These are phyloP conservation scores for Ceratotherium simum DNA, from an alignment of 2,113 vertebrate species.

Conservation along the genomic window DNA sequence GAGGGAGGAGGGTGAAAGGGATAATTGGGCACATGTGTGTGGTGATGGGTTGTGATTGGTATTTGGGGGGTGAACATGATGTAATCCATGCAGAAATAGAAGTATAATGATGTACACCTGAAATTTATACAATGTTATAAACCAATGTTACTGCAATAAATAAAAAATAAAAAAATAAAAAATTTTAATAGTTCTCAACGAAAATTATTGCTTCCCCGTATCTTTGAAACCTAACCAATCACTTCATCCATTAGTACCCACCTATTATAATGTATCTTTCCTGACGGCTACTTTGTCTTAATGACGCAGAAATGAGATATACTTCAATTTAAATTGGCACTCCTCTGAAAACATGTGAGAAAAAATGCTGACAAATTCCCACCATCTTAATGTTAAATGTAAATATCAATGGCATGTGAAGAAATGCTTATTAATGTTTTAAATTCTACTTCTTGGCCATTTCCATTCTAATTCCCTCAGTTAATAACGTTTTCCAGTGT, in stretches of 20 bases:
- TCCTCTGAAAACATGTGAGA: neutral
- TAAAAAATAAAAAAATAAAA: too few species aligned
- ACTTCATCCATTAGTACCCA: neutral
- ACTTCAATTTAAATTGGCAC: neutral
- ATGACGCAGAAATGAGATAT: neutral
- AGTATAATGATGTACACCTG: too few species aligned
- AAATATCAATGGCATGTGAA: neutral
- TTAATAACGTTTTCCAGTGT: neutral
- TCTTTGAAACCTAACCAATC: neutral
- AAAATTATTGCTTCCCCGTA: neutral
- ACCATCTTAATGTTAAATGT: neutral
- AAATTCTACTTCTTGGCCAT: neutral
- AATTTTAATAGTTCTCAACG: neutral
- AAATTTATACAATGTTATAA: too few species aligned
- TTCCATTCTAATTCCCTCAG: neutral
- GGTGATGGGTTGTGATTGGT: too few species aligned
- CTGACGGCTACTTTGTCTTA: neutral
- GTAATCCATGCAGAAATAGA: too few species aligned
- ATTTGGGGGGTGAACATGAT: too few species aligned
- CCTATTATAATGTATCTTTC: neutral
- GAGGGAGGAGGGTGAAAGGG: too few species aligned
- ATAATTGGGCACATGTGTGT: too few species aligned
- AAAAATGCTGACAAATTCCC: neutral
- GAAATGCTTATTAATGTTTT: neutral
- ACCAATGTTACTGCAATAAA: too few species aligned